Evolutionary conservation across 1,140 invertebrate species (phyloP).

Genomic region (Drosophila chauvacae): DNA sequence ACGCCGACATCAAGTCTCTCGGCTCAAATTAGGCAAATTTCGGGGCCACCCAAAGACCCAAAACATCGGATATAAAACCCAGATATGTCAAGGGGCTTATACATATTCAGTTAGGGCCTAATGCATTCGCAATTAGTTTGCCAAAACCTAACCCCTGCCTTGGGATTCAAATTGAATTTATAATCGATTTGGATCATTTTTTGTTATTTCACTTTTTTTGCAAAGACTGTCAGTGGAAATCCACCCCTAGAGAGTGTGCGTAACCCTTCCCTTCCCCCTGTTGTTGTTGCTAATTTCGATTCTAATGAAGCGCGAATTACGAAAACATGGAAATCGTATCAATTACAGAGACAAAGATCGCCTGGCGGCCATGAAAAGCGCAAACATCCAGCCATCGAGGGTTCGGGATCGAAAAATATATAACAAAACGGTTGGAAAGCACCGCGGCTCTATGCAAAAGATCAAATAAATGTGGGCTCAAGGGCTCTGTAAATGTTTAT

Average conservation of each 20-base stretch:
- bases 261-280: slow-evolving; percentile 32
- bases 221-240: slow-evolving; percentile 45
- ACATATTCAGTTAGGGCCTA: slow-evolving; percentile 49
- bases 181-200: slow-evolving; percentile 76
- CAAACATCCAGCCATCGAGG: slow-evolving; percentile 24
- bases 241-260: slow-evolving; percentile 30
- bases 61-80: slow-evolving; percentile 7
- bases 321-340: slow-evolving; percentile 73
- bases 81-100: slow-evolving; percentile 38
- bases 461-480: slow-evolving; percentile 11
- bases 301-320: slow-evolving; percentile 77
- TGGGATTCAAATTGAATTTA: slow-evolving; percentile 63
- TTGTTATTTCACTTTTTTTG: slow-evolving; percentile 43
- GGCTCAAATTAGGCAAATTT: slow-evolving; percentile 70
- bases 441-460: neutral
- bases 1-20: slow-evolving; percentile 70
- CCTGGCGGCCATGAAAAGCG: slow-evolving; percentile 48
- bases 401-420: neutral
- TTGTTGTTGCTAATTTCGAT: slow-evolving; percentile 75
- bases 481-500: slow-evolving; percentile 14
- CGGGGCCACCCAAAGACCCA: slow-evolving; percentile 20
- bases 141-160: slow-evolving; percentile 15
- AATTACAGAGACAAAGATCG: slow-evolving; percentile 58
- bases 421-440: neutral
- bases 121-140: slow-evolving; percentile 79